phyloP scores from a whole-genome alignment of 2,113 vertebrate species.

The Heloderma charlesbogerti region DNA sequence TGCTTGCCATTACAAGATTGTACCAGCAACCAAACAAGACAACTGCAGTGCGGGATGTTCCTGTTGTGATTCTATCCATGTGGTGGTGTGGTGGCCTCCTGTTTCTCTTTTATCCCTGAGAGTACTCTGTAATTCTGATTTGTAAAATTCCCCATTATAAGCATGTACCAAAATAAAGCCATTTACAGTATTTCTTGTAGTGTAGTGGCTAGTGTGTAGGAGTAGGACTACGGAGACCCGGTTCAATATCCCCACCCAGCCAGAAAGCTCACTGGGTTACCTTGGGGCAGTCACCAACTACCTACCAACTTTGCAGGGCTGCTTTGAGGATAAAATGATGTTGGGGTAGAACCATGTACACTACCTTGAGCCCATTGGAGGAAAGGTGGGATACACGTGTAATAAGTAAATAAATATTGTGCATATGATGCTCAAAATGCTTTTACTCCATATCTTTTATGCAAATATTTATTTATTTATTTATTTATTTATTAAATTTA shows the following conservation, averaged over 20 bases:
- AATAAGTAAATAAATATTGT: not conserved
- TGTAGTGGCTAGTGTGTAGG: not conserved
- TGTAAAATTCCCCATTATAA: not conserved
- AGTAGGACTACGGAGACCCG: not conserved
- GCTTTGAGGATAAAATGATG: not conserved
- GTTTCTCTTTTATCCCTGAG: not conserved
- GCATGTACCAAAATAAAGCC: not conserved
- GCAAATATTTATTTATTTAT: too few species aligned
- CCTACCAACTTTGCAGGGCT: not conserved
- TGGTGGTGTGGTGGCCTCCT: not conserved
- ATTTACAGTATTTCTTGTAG: not conserved
- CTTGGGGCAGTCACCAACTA: not conserved
- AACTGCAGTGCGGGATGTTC: not conserved
- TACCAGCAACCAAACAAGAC: not conserved
- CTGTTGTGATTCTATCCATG: not conserved
- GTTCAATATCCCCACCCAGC: not conserved
- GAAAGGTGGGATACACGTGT: not conserved
- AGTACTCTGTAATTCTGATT: not conserved
- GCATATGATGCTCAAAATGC: not conserved
- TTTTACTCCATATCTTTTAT: not conserved
- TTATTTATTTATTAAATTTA: too few species aligned
- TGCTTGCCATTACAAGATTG: fast-evolving
- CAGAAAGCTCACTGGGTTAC: not conserved
- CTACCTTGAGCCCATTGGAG: not conserved
- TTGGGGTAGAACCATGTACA: not conserved